Percentiles rank a stretch among this genome's conserved stretches.
Evolutionary conservation across 2,888 invertebrate genomes (phyloP).

Genomic region (Stenoptilia bipunctidactyla): DNA sequence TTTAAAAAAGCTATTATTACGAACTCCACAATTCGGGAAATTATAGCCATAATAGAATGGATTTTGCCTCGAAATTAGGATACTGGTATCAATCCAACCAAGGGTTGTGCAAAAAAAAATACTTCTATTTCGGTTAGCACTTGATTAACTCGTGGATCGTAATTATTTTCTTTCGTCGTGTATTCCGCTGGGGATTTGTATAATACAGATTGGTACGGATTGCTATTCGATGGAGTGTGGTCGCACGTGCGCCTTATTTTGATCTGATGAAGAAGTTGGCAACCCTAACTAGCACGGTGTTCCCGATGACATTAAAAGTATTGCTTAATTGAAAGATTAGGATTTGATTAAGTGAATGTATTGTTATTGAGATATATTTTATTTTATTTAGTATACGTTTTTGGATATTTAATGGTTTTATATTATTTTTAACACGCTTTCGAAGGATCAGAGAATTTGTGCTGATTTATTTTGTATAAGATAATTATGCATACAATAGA

Average conservation of each 20-base stretch:
- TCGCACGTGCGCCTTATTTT: conserved; percentile 55
- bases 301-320: background rate
- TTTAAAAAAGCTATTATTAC: no score
- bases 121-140: conserved; percentile 27
- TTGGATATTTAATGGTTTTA: no score
- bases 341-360: no score
- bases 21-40: background rate
- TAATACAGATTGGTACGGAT: conserved; percentile 70
- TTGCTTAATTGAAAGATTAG: background rate
- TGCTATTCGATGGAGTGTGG: conserved; percentile 63
- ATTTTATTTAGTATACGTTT: no score
- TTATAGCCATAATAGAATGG: background rate
- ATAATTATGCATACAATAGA: no score
- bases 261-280: conserved; percentile 23
- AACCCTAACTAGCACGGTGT: background rate
- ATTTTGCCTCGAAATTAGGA: background rate
- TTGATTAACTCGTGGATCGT: conserved; percentile 57
- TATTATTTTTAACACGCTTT: no score
- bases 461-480: no score
- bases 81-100: background rate
- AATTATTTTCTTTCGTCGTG: conserved; percentile 51
- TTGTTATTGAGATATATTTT: no score
- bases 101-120: no score
- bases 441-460: no score
- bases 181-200: conserved; percentile 56